Base-by-base conservation (phyloP, 1,140 invertebrate species). In the Drosophila micromelanica region DNA sequence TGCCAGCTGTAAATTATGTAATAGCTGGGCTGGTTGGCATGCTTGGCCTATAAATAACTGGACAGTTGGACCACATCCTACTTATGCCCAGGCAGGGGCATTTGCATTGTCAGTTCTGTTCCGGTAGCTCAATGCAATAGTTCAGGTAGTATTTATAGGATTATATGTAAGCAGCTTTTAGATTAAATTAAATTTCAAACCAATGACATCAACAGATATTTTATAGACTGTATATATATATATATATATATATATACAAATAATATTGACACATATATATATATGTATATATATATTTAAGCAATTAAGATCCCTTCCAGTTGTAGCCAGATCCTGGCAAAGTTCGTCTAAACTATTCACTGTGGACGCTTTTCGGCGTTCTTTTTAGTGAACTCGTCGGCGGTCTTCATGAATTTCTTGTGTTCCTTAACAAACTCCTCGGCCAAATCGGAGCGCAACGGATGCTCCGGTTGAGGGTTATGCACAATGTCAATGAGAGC, bases 311-410 rank as follows among this genome's bases (percentile, higher is more conserved):
- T 52, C 23, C 23, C 43, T 32, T 27, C n/a, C 59, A 20, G 27
- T 7, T 20, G 6, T 56, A 11, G 37, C 35, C 46, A 43, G 11
- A 59, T 40, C 11, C 30, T 46, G n/a, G 6, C 8, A 17, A n/a
- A n/a, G 6, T 17, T 13, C 15, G 27, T 27, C 5, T 27, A 2
- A 42, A 38, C 20, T 1, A 0, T 2, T 96, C 96, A 93, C 96
- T 97, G 62, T 68, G 97, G 98, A 93, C 98, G 95, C 92, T 98
- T 99, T 93, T 99, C 99, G 91, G 97, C 96, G 93, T 98, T 95
- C 92, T 99, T 99, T 93, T 99, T 99, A 76, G 98, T 99, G 92
- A 96, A 98, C 81, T 99, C 99, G 92, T 99, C 98, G 35, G 99
- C 99, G 93, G 98, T 98, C 93, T 99, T 99, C 81, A 98, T 94